These are phyloP conservation scores for Cerastis rubricosa DNA, from an alignment of 2,888 invertebrate genomes.

Conservation along the genomic window DNA sequence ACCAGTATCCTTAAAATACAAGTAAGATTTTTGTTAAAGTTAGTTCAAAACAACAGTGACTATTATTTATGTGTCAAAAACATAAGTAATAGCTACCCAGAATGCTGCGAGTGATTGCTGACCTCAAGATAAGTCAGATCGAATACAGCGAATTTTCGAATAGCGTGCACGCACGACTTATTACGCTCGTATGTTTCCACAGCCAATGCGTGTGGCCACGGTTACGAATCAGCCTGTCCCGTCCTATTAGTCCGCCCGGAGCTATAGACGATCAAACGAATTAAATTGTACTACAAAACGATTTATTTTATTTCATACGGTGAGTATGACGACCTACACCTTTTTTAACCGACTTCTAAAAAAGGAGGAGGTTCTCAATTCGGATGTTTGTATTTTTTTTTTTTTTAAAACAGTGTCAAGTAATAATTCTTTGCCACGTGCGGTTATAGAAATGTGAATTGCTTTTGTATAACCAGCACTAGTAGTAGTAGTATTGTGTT, in stretches of 20 bases:
- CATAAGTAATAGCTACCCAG: background rate
- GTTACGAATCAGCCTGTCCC: slow-evolving; percentile 73
- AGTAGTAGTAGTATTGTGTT: no score
- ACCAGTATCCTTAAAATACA: background rate
- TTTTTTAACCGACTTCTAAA: no score
- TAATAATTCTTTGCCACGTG: background rate
- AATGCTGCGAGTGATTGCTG: background rate
- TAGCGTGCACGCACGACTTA: slow-evolving; percentile 18
- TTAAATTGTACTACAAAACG: slow-evolving; percentile 64
- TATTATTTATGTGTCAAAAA: background rate
- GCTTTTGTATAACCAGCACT: background rate
- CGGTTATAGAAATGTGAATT: background rate
- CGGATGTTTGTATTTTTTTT: no score
- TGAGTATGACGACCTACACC: background rate
- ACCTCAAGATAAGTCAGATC: background rate
- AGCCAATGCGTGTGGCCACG: slow-evolving; percentile 80
- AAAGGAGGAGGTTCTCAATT: no score
- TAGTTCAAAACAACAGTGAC: background rate
- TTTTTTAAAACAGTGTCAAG: no score
- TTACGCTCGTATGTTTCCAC: slow-evolving; percentile 51
- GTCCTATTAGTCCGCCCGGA: slow-evolving; percentile 78
- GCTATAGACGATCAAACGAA: slow-evolving; percentile 77
- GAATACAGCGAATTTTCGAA: background rate
- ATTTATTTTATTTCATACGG: slow-evolving; percentile 31
- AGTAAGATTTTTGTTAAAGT: background rate